A percentile compares a stretch with the other conserved stretches of the same genome.
These are phyloP conservation scores for Atherinosoma microstoma DNA, from an alignment of 2,797 vertebrate species.

Conservation along the genomic window DNA sequence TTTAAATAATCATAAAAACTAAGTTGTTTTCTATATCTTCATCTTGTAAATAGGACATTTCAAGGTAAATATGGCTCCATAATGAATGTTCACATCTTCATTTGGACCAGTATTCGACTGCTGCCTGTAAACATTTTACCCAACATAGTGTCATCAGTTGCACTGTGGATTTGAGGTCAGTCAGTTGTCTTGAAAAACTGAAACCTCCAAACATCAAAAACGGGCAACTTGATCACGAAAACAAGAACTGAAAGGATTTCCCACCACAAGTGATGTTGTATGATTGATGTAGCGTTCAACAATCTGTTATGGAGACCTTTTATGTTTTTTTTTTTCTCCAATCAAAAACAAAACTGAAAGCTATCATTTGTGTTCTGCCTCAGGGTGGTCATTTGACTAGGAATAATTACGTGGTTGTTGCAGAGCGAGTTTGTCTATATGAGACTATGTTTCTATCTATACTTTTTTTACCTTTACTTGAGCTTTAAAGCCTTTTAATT, in stretches of 20 bases:
- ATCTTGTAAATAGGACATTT: neutral
- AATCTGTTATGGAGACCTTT: conserved; percentile 63
- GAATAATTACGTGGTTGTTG: conserved; percentile 73
- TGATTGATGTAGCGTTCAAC: conserved; percentile 44
- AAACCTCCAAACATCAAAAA: conserved; percentile 44
- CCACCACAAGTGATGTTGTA: conserved; percentile 27
- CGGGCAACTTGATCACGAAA: conserved; percentile 34
- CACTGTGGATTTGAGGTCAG: neutral
- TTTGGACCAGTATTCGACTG: neutral
- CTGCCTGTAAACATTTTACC: neutral
- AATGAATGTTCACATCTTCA: neutral
- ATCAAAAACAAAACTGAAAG: conserved; percentile 69
- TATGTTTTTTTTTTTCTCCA: conserved; percentile 57
- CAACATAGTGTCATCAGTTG: neutral
- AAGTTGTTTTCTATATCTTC: conserved; percentile 1
- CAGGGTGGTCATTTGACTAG: conserved; percentile 74
- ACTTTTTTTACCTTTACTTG: conserved; percentile 66
- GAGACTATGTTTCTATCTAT: conserved; percentile 51
- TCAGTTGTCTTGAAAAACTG: conserved; percentile 7
- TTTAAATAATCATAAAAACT: neutral
- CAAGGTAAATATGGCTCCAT: neutral
- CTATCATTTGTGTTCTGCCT: conserved; percentile 71
- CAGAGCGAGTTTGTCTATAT: conserved; percentile 45
- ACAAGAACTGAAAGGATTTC: conserved; percentile 27
- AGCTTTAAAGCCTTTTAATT: conserved; percentile 79